Base-by-base conservation (phyloP, 1,140 invertebrate species). In the Hypothenemus hampei region DNA sequence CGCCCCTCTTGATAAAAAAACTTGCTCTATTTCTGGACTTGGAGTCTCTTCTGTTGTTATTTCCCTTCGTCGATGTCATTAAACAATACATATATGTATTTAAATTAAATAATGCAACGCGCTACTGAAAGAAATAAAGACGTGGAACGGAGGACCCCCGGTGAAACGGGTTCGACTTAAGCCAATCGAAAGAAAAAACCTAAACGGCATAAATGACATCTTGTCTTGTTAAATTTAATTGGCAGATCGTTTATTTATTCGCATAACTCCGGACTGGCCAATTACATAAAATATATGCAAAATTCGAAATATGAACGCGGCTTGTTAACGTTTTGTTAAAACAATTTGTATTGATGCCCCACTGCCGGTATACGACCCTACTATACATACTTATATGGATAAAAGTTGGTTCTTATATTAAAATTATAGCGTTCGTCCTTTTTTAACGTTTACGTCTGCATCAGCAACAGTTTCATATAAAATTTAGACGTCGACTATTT, bases 211-310 rank as follows among this genome's bases (percentile, higher is more conserved):
- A 53, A 53, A 53, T 53, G 50, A 53, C 50, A 40, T n/a, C n/a
- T n/a, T 53, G 50, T 53, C 50, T 53, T 53, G 50, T 53, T 53
- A 53, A 53, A 53, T 53, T 53, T 53, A 53, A 53, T 53, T 53
- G 50, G 50, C 50, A 53, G 39, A 53, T 53, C 26, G 40, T n/a
- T 53, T 53, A 51, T 51, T 53, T 53, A 53, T 53, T 53, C 41
- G 31, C 37, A 53, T 53, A 44, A 53, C 31, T 44, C 40, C 8
- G 37, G 11, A 11, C 39, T 15, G 26, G 15, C 49, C 49, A 52
- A 52, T 52, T 53, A 53, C 41, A 53, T 41, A 53, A 53, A n/a
- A n/a, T n/a, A 44, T 53, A 53, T 53, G 50, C 29, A 53, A 44
- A 53, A 53, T 36, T 53, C 20, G n/a, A 40, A 26, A 53, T 53